These are phyloP conservation scores for Eucidaris tribuloides DNA, from an alignment of 35 echinoderm and acorn worm species.

Conservation along the genomic window DNA sequence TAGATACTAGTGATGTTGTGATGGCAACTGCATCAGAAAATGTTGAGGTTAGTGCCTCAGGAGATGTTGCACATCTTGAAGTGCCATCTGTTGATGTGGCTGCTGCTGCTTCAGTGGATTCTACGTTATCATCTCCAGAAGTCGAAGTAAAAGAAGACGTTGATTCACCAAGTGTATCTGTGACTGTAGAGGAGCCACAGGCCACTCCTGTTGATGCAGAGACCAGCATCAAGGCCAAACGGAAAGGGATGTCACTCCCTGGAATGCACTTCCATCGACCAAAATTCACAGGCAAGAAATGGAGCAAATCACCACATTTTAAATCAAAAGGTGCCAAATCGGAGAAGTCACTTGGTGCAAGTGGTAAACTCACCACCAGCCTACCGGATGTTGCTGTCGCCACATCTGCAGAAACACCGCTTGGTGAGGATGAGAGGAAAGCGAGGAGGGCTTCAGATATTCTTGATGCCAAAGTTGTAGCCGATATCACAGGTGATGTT, in stretches of 20 bases:
- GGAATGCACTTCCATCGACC: slow-evolving; percentile 28
- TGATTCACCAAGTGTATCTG: not conserved
- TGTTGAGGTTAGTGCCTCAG: not conserved
- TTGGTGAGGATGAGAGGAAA: not conserved
- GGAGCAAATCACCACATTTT: not conserved
- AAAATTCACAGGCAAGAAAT: slow-evolving; percentile 38
- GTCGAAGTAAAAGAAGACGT: not conserved
- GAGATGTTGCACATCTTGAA: slow-evolving; percentile 7
- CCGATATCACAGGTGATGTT: not conserved
- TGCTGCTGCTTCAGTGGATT: not conserved
- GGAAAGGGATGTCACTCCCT: slow-evolving; percentile 36
- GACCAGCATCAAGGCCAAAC: slow-evolving; percentile 21
- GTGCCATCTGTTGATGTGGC: not conserved
- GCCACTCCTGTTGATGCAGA: not conserved
- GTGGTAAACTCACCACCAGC: slow-evolving; percentile 18
- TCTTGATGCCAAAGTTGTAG: not conserved
- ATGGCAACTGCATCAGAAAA: not conserved
- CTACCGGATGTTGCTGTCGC: slow-evolving; percentile 2
- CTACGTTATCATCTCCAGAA: not conserved
- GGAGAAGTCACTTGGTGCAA: not conserved
- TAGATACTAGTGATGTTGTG: not conserved
- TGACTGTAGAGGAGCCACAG: not conserved
- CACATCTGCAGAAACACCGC: not conserved
- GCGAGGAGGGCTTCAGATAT: not conserved
- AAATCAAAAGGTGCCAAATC: not conserved